Conservation (phyloP, 2,888 invertebrate species). For the Caenorhabditis sinica region DNA sequence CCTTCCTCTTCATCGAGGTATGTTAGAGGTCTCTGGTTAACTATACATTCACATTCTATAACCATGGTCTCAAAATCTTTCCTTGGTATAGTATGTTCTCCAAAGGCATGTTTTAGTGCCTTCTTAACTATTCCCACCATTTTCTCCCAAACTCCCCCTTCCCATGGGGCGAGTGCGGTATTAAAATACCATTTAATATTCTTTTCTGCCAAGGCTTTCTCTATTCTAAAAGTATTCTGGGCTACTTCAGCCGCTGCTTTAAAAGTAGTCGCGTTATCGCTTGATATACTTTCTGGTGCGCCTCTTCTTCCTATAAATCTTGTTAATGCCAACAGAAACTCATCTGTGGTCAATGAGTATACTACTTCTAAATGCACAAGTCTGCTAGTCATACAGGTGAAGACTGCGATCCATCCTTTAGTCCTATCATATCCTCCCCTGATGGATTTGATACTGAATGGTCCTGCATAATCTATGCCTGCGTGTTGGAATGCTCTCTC, state of each 20-base stretch:
- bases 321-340: slow-evolving; percentile 22
- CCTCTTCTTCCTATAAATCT: slow-evolving; percentile 38
- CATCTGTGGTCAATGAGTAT: slow-evolving; percentile 12
- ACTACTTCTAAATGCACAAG: slow-evolving; percentile 23
- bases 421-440: background rate
- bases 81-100: background rate
- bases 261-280: slow-evolving; percentile 29
- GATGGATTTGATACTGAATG: background rate
- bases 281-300: slow-evolving; percentile 5
- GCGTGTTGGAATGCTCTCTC: slow-evolving; percentile 1
- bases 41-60: slow-evolving; percentile 9
- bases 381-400: slow-evolving; percentile 8
- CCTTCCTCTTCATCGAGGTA: background rate
- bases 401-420: too few species aligned
- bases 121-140: too few species aligned
- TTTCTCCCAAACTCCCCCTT: too few species aligned
- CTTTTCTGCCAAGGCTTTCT: too few species aligned
- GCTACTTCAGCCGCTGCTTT: slow-evolving; percentile 13
- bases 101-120: too few species aligned
- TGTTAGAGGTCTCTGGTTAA: slow-evolving; percentile 27
- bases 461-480: slow-evolving; percentile 32
- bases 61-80: slow-evolving; percentile 28
- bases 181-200: too few species aligned
- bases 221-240: background rate
- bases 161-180: too few species aligned